These are phyloP conservation scores for Drosophila suboccidentalis DNA, from an alignment of 2,888 invertebrate genomes.

Conservation along the genomic window DNA sequence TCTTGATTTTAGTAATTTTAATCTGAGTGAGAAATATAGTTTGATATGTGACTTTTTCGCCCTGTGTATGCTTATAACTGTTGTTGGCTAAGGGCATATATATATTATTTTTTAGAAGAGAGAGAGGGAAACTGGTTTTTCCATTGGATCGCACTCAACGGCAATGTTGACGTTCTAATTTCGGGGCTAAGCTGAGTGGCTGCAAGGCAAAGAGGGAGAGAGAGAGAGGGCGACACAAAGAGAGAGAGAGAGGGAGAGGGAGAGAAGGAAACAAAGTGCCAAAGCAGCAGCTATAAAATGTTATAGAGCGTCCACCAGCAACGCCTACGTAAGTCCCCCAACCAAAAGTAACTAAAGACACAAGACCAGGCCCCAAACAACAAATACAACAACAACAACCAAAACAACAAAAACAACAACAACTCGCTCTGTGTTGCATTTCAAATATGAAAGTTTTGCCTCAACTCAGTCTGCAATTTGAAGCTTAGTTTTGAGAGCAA, in stretches of 20 bases:
- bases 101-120: background rate
- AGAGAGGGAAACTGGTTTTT: conserved; percentile 52
- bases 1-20: too few species aligned
- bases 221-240: background rate
- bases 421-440: conserved; percentile 44
- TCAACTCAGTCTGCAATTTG: conserved; percentile 25
- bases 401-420: conserved; percentile 7
- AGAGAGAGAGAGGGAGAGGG: background rate
- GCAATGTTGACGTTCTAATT: conserved; percentile 57
- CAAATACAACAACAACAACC: conserved; percentile 15
- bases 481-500: conserved; percentile 31
- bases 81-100: conserved; percentile 50
- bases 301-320: conserved; percentile 53
- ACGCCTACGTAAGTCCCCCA: conserved; percentile 49
- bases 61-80: conserved; percentile 42
- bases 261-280: background rate
- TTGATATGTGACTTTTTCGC: background rate
- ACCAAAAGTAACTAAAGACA: conserved; percentile 42
- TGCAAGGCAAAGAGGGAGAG: background rate
- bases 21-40: too few species aligned
- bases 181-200: conserved; percentile 48
- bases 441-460: conserved; percentile 58
- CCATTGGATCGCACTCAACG: conserved; percentile 46
- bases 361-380: conserved; percentile 25
- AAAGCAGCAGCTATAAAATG: conserved; percentile 37